Evolutionary conservation across 2,888 invertebrate genomes (phyloP).

Genomic region (Mongoloraphidia duomilia): DNA sequence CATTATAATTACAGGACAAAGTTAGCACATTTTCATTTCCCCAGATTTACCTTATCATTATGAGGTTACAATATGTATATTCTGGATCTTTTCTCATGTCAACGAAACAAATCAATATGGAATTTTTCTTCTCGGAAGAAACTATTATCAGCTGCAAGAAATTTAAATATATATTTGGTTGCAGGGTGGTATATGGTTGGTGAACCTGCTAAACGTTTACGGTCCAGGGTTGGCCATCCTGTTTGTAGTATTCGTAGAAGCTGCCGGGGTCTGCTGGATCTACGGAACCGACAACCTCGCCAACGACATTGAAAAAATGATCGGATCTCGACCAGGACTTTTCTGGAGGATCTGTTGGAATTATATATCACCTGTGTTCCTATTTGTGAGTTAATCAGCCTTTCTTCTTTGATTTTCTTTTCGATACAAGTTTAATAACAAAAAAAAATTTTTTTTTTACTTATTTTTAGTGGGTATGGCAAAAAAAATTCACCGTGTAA

Average conservation of each 20-base stretch:
- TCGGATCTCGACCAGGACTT: conserved; percentile 60
- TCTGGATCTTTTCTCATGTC: too few species aligned
- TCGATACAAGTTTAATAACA: not conserved
- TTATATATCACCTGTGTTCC: conserved; percentile 72
- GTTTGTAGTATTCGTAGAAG: conserved; percentile 83
- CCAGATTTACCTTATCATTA: too few species aligned
- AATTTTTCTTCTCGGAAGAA: not conserved
- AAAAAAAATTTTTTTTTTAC: not conserved
- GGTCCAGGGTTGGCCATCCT: conserved; percentile 77
- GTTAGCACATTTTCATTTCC: too few species aligned
- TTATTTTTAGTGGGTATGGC: not conserved
- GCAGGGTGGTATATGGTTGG: conserved; percentile 76
- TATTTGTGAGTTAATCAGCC: conserved; percentile 41
- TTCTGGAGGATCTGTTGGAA: conserved; percentile 81
- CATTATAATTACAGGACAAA: too few species aligned
- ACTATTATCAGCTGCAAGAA: not conserved
- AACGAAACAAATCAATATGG: not conserved
- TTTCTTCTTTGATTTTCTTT: not conserved
- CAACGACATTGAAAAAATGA: conserved; percentile 67
- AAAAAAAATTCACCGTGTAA: not conserved
- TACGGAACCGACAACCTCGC: conserved; percentile 75
- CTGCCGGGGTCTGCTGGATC: conserved; percentile 80
- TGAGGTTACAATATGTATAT: too few species aligned
- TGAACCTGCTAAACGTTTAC: conserved; percentile 75
- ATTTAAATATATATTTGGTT: conserved; percentile 11